phyloP scores from a whole-genome alignment of 2,888 invertebrate species.

The Drosophila melanosoma region DNA sequence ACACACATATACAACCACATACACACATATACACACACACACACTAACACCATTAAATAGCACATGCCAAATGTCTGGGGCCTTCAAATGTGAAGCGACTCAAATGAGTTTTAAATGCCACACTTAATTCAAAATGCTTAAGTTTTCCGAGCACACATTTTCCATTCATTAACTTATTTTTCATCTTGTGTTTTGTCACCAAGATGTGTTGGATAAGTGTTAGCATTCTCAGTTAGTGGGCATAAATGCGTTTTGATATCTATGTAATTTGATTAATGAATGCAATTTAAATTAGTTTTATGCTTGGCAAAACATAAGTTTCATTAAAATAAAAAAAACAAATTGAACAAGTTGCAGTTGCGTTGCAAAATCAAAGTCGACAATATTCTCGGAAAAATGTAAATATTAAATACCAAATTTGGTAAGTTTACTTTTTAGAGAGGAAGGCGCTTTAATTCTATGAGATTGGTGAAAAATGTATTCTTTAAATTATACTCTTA shows the following conservation, averaged over 20 bases:
- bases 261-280: background rate
- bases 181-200: background rate
- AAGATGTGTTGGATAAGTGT: conserved; percentile 13
- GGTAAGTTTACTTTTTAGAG: background rate
- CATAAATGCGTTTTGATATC: background rate
- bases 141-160: conserved; percentile 5
- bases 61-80: conserved; percentile 49
- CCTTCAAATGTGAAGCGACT: conserved; percentile 15
- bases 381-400: background rate
- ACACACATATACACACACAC: conserved; percentile 5
- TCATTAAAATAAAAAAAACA: background rate
- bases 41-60: conserved; percentile 23
- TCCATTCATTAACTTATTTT: conserved; percentile 10
- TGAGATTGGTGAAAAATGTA: background rate
- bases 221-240: background rate
- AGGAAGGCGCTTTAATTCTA: background rate
- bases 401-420: background rate
- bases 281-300: background rate
- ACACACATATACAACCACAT: background rate
- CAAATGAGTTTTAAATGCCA: conserved; percentile 49
- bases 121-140: conserved; percentile 8
- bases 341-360: background rate
- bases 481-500: background rate
- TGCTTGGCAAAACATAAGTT: background rate
- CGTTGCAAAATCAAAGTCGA: background rate